A percentile compares a stretch with the other conserved stretches of the same genome.
Conservation (phyloP, 2,888 invertebrate genomes). For the Ophion ventricosus region DNA sequence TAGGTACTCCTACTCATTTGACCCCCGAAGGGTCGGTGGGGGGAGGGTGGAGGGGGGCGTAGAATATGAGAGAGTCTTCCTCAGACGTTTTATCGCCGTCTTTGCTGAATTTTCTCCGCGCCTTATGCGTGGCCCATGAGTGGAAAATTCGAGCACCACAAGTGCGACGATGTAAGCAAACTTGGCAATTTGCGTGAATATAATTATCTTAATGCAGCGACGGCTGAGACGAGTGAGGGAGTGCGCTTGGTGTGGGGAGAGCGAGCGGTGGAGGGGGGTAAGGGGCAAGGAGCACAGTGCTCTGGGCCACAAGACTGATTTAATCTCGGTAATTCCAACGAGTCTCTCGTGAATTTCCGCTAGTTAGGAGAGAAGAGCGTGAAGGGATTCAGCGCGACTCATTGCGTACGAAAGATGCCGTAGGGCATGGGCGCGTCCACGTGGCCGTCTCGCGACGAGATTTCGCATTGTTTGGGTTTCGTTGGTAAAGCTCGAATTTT, state of each 20-base stretch:
- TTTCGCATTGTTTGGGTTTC: no score
- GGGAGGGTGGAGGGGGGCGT: not conserved
- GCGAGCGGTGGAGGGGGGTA: no score
- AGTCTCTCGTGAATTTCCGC: conserved; percentile 36
- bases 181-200: conserved; percentile 59
- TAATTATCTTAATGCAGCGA: conserved; percentile 61
- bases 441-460: no score
- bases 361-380: not conserved
- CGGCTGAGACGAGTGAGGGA: not conserved
- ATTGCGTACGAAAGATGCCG: not conserved
- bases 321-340: conserved; percentile 67
- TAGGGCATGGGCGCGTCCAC: no score
- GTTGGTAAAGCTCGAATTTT: no score
- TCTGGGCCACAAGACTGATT: conserved; percentile 52
- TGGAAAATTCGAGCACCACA: not conserved
- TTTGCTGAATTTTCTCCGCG: not conserved
- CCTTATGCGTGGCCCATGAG: not conserved
- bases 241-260: not conserved
- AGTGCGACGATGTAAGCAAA: conserved; percentile 19
- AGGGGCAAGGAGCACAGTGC: not conserved
- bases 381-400: conserved; percentile 9
- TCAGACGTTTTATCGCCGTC: not conserved
- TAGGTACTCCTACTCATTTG: not conserved
- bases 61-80: no score
- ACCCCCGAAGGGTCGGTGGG: not conserved